Evolutionary conservation across 2,797 vertebrate species (phyloP), one percentile per base, ranked within the genome.

Genomic region (Serranus cabrilla): DNA sequence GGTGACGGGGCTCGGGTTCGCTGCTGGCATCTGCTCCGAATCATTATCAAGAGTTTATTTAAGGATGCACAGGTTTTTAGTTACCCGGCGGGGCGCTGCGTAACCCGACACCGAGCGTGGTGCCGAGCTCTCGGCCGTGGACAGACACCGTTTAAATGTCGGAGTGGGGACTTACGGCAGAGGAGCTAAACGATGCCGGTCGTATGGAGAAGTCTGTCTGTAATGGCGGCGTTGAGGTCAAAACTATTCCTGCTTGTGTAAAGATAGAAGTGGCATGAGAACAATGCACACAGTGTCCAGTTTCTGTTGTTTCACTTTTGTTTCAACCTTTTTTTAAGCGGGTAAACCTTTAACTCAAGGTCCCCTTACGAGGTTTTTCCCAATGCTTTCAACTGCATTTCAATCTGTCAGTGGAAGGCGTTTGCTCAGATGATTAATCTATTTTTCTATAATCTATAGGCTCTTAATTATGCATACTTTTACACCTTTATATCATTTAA

Each of bases 41-140:
- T 90, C 81, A 63, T 93, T 87, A 91, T 84, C 84, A 40, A 82
- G 84, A 78, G 89, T 89, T 91, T 92, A 89, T 91, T 90, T 89
- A 87, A 87, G 81, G 89, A 70, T 25, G 54, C 47, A 1, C 56
- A 20, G 84, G 34, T 34, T 66, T 91, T 52, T n/a, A 47, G 79
- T 91, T 92, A 83, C 90, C 71, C 42, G 11, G 64, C 10, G 62
- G 60, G 65, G 37, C 43, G 7, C 60, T 8, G 23, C 5, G 88
- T 56, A 91, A 91, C 85, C 79, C 56, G 13, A 90, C 74, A 73
- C 90, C 47, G 0, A 34, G 65, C 58, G 1, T 10, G 55, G 52
- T 12, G 11, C 17, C 59, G 63, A 31, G 76, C 74, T 43, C 64
- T 40, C 54, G 7, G 76, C 18, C 50, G 0, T 2, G n/a, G 71